These are phyloP conservation scores for Leuciscus idus DNA, from an alignment of 2,113 vertebrate genomes.

Conservation along the genomic window DNA sequence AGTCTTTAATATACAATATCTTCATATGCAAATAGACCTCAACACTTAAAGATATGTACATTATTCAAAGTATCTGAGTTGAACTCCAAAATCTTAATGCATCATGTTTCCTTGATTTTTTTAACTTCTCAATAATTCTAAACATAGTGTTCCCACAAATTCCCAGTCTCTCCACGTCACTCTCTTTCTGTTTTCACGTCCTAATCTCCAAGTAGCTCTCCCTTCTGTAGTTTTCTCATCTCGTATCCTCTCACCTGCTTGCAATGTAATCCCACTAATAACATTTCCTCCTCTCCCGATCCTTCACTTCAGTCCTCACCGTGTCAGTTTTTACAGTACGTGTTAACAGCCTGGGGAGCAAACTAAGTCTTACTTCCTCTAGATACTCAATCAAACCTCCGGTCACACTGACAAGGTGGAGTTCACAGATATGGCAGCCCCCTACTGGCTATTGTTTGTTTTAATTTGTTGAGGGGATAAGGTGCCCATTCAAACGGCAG, in stretches of 20 bases:
- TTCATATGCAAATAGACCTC: not conserved
- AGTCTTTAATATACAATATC: not conserved
- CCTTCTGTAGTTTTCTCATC: slow-evolving; percentile 22
- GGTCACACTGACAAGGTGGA: slow-evolving; percentile 67
- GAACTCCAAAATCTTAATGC: not conserved
- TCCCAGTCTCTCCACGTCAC: slow-evolving; percentile 15
- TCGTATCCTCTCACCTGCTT: slow-evolving; percentile 40
- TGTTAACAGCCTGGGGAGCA: slow-evolving; percentile 58
- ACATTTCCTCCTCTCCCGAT: slow-evolving; percentile 23
- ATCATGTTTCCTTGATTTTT: not conserved
- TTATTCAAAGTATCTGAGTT: not conserved
- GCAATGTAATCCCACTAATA: slow-evolving; percentile 42
- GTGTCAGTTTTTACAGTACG: slow-evolving; percentile 59
- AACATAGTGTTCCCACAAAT: not conserved
- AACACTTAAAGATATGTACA: not conserved
- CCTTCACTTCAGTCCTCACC: slow-evolving; percentile 42
- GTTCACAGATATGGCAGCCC: slow-evolving; percentile 64
- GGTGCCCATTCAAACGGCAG: slow-evolving; percentile 73
- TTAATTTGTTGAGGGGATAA: slow-evolving; percentile 65
- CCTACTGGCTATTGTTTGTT: slow-evolving; percentile 64
- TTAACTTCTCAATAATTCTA: slow-evolving; percentile 38
- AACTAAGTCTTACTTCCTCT: slow-evolving; percentile 44
- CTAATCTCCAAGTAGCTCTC: slow-evolving; percentile 29
- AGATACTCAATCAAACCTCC: slow-evolving; percentile 32
- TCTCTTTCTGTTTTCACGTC: slow-evolving; percentile 33